Conservation (phyloP, 2,888 invertebrate genomes). For the Pristionchus mayeri region DNA sequence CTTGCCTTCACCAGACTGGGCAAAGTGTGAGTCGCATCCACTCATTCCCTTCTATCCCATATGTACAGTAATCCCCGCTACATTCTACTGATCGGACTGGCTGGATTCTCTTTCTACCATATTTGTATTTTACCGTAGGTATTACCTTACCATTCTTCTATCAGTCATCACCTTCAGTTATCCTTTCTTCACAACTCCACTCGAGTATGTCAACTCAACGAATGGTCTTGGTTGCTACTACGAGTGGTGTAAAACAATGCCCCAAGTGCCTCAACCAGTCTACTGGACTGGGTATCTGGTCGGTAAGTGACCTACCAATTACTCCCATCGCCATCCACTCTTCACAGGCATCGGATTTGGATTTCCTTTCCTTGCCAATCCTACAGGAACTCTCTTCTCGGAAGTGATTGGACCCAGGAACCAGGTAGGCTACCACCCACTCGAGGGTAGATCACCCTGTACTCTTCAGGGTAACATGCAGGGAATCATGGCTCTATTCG, state of each 20-base stretch:
- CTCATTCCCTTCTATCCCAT: background rate
- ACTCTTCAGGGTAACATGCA: constrained; percentile 32
- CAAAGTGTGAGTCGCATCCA: constrained; percentile 24
- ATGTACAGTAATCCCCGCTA: background rate
- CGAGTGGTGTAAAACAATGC: constrained; percentile 25
- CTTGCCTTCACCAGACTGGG: constrained; percentile 43
- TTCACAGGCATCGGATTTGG: constrained; percentile 36
- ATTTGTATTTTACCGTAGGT: constrained; percentile 30
- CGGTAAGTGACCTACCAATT: constrained; percentile 1
- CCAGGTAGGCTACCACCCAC: background rate
- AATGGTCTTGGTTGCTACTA: constrained; percentile 43
- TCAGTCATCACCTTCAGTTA: background rate
- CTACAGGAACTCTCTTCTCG: constrained; percentile 43
- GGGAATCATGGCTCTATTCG: constrained; percentile 47
- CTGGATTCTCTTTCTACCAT: constrained; percentile 40
- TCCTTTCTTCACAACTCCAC: constrained; percentile 35
- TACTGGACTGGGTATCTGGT: constrained; percentile 30
- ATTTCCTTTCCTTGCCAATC: constrained; percentile 39
- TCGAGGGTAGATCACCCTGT: background rate
- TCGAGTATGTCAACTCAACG: background rate
- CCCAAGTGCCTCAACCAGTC: constrained; percentile 39
- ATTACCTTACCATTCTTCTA: background rate
- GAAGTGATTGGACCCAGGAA: constrained; percentile 40
- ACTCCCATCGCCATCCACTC: background rate
- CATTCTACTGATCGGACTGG: constrained; percentile 29